Evolutionary conservation across 2,888 invertebrate genomes (phyloP).

Genomic region (Bombylius discolor): DNA sequence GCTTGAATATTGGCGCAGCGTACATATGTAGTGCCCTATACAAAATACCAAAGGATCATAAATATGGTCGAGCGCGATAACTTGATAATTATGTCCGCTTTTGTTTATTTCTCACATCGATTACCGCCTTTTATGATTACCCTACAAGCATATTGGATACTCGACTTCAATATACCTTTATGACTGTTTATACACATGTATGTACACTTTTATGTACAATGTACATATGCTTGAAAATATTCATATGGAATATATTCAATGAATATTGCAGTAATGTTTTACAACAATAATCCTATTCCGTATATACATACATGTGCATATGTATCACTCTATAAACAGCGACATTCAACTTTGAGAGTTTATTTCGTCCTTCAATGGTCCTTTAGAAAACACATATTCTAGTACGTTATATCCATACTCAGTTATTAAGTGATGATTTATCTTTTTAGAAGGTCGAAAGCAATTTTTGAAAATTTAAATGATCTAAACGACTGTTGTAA

Average conservation of each 20-base stretch:
- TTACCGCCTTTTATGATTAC: constrained; percentile 30
- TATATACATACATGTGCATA: not conserved
- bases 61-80: constrained; percentile 30
- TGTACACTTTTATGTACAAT: constrained; percentile 3
- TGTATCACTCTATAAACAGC: not conserved
- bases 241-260: too few species aligned
- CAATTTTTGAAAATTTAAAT: constrained; percentile 11
- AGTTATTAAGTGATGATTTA: constrained; percentile 14
- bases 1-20: constrained; percentile 4
- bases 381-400: constrained; percentile 3
- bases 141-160: constrained; percentile 9
- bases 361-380: constrained; percentile 2
- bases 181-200: not conserved
- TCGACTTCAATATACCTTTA: not conserved
- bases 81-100: constrained; percentile 39
- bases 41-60: constrained; percentile 18
- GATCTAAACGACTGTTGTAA: constrained; percentile 6
- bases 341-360: constrained; percentile 3
- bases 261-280: too few species aligned
- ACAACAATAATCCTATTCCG: too few species aligned
- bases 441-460: constrained; percentile 8
- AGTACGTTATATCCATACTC: not conserved
- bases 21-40: constrained; percentile 6
- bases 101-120: constrained; percentile 37
- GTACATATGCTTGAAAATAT: not conserved